Evolutionary conservation across 1,140 invertebrate species (phyloP), one percentile per base, ranked within the genome.

Genomic region (Homalodisca vitripennis): DNA sequence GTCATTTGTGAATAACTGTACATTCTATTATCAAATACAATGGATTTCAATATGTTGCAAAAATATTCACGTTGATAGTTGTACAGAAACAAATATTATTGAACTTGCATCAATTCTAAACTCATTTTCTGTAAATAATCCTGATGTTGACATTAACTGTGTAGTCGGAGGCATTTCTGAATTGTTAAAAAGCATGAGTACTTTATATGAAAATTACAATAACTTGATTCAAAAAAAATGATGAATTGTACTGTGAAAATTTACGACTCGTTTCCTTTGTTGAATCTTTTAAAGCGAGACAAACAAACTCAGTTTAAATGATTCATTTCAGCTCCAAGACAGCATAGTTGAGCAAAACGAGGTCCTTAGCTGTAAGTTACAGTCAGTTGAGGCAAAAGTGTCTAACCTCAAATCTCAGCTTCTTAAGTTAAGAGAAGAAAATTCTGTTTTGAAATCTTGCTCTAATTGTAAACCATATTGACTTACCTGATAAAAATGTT

Each of bases 201-300:
- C 26, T 27, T 13, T 60, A 10, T 27, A 10, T 30, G 26, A 27
- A 26, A 60, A 60, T 27, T 27, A 26, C 14, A 26, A 27, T 6
- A 60, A 26, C 29, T 26, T 60, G 2, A 24, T 60, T n/a, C 29
- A 27, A 60, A 60, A 29, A n/a, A 60, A 60, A 26, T 60, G 55
- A 60, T 29, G 55, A 60, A 29, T 24, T 60, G 55, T 60, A 60
- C 27, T 60, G 55, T 29, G 29, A 26, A 60, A 60, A 60, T 3
- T 3, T 60, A 60, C 22, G n/a, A 12, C 26, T 60, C 10, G 55
- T 27, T 3, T 27, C 27, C 14, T 60, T 27, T 60, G 2, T 60
- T 26, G 55, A 60, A 27, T 27, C 26, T 29, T 60, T 27, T 29
- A n/a, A 60, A 29, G 29, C 26, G n/a, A 60, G 26, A 60, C 26